Percentiles rank a stretch among this genome's conserved stretches.
Evolutionary conservation across 2,888 invertebrate genomes (phyloP).

Genomic region (Dryocosmus kuriphilus): DNA sequence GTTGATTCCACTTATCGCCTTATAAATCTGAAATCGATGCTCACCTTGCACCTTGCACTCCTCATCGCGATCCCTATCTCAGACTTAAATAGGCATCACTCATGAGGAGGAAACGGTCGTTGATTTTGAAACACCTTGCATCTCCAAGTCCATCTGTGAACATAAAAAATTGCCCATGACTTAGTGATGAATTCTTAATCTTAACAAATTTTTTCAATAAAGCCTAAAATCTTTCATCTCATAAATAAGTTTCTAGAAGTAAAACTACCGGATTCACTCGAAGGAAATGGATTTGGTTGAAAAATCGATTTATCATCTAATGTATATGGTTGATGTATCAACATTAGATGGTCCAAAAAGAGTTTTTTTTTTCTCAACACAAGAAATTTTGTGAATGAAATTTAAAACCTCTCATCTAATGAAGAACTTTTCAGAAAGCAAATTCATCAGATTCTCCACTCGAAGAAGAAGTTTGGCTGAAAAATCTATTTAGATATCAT

Average conservation of each 20-base stretch:
- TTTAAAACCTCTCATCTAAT: too few species aligned
- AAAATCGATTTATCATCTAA: neutral
- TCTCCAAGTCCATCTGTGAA: neutral
- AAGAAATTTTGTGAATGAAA: too few species aligned
- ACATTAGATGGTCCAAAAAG: too few species aligned
- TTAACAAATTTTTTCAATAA: neutral
- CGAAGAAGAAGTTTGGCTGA: too few species aligned
- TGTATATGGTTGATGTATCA: too few species aligned
- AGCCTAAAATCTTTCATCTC: neutral
- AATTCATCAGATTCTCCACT: too few species aligned
- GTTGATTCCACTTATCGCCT: neutral
- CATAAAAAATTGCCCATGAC: neutral
- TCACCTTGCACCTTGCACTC: constrained; percentile 10
- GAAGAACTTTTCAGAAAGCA: too few species aligned
- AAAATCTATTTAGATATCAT: too few species aligned
- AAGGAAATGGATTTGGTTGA: neutral
- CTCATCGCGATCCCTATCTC: neutral
- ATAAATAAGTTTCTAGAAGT: neutral
- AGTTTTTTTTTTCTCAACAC: too few species aligned
- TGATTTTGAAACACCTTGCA: neutral
- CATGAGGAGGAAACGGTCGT: neutral
- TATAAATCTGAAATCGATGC: constrained; percentile 11
- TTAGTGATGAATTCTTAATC: neutral
- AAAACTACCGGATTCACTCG: neutral
- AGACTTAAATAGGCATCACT: neutral